Evolutionary conservation across 2,888 invertebrate species (phyloP), one percentile per base, ranked within the genome.

Genomic region (Drosophila flavopinicola): DNA sequence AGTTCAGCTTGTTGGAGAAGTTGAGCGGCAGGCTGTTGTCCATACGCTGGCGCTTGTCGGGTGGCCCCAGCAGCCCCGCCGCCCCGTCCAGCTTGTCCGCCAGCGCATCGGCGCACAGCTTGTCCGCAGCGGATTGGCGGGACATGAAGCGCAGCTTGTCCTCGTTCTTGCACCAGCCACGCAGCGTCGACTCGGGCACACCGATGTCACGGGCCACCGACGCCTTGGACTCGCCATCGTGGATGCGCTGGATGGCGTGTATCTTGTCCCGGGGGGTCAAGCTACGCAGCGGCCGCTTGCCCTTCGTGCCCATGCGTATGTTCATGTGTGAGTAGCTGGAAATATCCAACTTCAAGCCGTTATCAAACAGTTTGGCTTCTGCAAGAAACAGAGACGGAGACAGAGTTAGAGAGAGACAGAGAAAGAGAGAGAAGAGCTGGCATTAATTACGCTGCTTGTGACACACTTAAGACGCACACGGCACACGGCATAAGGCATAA

Each of bases 161-260:
- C 88, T 96, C 96, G 88, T 96, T 95, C 90, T 96, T 96, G 91
- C 96, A 96, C 96, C 96, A 96, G 59, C 96, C 96, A 2, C 96
- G 93, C 11, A 96, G 92, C 6, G 96, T 96, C 2, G 96, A 96
- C 90, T 96, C 96, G 0, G 96, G 96, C 13, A 96, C 96, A 29
- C 96, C 96, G 88, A 96, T 96, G 89, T 96, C 95, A 2, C 96
- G 93, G 1, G 96, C 96, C 1, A 96, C 96, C 0, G 96, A 95
- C 2, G 96, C 96, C 88, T 96, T 96, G 56, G 95, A 95, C 90
- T 96, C 96, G 48, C 96, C 96, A 89, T 95, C 95, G 92, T 95
- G 95, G 38, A 97, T 96, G 71, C 96, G 92, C 82, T 95, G 94
- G 77, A 97, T 95, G 30, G 96, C 96, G 85, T 95, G 94, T 78